Evolutionary conservation across 2,888 invertebrate species (phyloP).

Genomic region (Cynaeus angustus): DNA sequence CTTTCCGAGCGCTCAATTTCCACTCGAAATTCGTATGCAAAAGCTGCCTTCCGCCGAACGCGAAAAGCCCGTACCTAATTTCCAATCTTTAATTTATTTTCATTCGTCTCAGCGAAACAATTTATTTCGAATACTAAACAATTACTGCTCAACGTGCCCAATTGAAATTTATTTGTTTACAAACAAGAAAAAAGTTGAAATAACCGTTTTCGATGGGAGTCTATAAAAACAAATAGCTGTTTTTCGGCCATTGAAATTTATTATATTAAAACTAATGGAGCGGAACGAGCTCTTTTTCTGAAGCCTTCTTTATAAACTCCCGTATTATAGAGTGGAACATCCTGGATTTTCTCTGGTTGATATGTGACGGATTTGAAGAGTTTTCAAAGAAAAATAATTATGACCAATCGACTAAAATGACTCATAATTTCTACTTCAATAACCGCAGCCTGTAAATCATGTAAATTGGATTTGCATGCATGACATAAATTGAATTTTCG

Average conservation of each 20-base stretch:
- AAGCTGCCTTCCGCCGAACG: neutral
- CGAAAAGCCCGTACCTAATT: constrained; percentile 11
- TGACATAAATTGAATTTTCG: constrained; percentile 56
- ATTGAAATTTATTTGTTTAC: constrained; percentile 49
- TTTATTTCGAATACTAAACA: constrained; percentile 32
- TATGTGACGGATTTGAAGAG: constrained; percentile 10
- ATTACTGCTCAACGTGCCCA: constrained; percentile 31
- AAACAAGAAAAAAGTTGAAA: constrained; percentile 41
- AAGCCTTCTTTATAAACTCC: constrained; percentile 19
- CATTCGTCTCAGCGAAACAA: constrained; percentile 23
- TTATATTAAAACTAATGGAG: constrained; percentile 43
- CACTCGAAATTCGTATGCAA: constrained; percentile 16
- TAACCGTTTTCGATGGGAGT: constrained; percentile 3
- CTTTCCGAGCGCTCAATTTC: neutral
- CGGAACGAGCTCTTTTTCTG: constrained; percentile 8
- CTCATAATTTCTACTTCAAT: constrained; percentile 54
- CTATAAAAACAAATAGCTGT: constrained; percentile 43
- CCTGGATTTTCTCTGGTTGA: constrained; percentile 12
- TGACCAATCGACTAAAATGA: constrained; percentile 53
- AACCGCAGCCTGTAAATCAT: constrained; percentile 55
- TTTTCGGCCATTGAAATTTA: constrained; percentile 42
- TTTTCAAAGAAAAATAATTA: constrained; percentile 1
- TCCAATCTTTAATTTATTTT: constrained; percentile 24
- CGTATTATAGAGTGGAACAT: constrained; percentile 9
- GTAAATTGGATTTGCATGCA: constrained; percentile 56